Conservation (phyloP, 2,797 vertebrate genomes). For the Atherinosoma microstoma region DNA sequence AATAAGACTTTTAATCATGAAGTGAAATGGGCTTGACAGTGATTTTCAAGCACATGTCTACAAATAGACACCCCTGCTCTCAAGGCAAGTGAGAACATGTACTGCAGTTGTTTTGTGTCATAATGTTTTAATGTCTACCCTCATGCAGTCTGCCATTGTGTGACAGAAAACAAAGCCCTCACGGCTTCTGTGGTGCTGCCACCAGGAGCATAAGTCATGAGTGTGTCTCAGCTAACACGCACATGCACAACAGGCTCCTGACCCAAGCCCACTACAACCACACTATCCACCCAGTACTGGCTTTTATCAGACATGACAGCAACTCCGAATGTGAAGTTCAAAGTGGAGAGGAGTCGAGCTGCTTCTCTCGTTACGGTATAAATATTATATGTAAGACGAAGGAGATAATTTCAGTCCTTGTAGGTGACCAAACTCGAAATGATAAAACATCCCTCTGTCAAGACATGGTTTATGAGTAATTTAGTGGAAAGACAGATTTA, state of each 20-base stretch:
- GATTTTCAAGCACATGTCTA: constrained; percentile 10
- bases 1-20: not conserved
- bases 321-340: constrained; percentile 64
- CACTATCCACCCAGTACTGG: constrained; percentile 9
- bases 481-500: not conserved
- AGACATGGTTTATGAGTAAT: not conserved
- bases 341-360: constrained; percentile 34
- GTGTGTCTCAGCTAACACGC: constrained; percentile 36
- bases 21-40: not conserved
- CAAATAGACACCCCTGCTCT: not conserved
- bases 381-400: constrained; percentile 12
- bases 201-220: constrained; percentile 35
- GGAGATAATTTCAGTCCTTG: constrained; percentile 15
- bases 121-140: constrained; percentile 22
- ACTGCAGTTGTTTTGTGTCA: constrained; percentile 25
- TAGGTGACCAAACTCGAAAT: constrained; percentile 1
- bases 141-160: constrained; percentile 15
- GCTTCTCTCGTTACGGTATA: constrained; percentile 22
- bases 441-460: not conserved
- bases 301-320: constrained; percentile 60
- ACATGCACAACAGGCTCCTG: constrained; percentile 36
- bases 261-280: constrained; percentile 31
- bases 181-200: constrained; percentile 23
- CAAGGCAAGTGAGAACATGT: constrained; percentile 10
- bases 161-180: constrained; percentile 25